These are phyloP conservation scores for Cryptoblepharus egeriae DNA, from an alignment of 2,797 vertebrate genomes.

Conservation along the genomic window DNA sequence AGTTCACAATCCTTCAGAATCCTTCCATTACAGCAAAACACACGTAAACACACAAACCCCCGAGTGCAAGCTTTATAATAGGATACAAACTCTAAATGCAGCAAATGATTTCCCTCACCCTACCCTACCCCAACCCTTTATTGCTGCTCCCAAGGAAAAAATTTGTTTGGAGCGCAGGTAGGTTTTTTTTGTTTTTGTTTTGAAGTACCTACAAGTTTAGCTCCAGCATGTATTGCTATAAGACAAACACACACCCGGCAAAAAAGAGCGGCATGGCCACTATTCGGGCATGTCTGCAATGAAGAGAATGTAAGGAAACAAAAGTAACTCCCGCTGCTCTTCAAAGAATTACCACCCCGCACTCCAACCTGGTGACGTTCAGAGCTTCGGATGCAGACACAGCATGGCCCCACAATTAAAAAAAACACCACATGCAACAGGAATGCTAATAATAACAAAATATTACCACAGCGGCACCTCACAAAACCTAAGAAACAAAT, in stretches of 20 bases:
- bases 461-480: conserved; percentile 4
- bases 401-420: conserved; percentile 38
- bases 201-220: conserved; percentile 24
- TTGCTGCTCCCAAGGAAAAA: conserved; percentile 38
- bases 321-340: conserved; percentile 18
- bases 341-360: conserved; percentile 18
- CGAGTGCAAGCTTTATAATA: conserved; percentile 22
- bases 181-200: background rate
- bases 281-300: conserved; percentile 66
- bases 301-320: conserved; percentile 8
- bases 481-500: conserved; percentile 6
- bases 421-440: conserved; percentile 21
- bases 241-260: conserved; percentile 22
- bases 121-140: conserved; percentile 8
- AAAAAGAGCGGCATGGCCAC: conserved; percentile 11
- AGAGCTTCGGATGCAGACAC: conserved; percentile 46
- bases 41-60: background rate
- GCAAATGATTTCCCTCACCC: background rate
- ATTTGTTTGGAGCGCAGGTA: conserved; percentile 40
- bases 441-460: conserved; percentile 4
- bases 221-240: conserved; percentile 39
- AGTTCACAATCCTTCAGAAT: conserved; percentile 17
- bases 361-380: background rate
- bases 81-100: conserved; percentile 19
- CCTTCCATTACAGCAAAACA: conserved; percentile 5